Evolutionary conservation across 1,140 invertebrate species (phyloP).

Genomic region (Drosophila guanche): DNA sequence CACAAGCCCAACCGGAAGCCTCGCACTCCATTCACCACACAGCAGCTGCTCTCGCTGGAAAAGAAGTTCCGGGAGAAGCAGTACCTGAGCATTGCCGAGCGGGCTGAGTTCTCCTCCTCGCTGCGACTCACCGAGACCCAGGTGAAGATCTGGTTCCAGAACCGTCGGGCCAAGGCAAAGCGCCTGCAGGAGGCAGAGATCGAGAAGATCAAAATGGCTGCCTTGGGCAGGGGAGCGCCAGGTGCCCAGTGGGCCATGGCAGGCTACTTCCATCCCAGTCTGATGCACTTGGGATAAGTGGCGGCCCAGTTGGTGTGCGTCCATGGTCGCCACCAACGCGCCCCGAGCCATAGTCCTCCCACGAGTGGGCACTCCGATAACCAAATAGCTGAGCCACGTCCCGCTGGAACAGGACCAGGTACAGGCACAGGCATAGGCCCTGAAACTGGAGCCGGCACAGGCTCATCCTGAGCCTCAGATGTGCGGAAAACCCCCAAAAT

Average conservation of each 20-base stretch:
- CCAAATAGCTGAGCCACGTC: slow-evolving; percentile 55
- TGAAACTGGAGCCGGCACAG: slow-evolving; percentile 26
- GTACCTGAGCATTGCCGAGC: slow-evolving; percentile 97
- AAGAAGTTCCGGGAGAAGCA: slow-evolving; percentile 98
- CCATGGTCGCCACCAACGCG: slow-evolving; percentile 27
- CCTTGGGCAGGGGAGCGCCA: slow-evolving; percentile 84
- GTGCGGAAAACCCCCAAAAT: slow-evolving; percentile 65
- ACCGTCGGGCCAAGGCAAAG: slow-evolving; percentile 96
- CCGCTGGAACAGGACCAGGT: slow-evolving; percentile 4
- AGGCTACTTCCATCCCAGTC: slow-evolving; percentile 82
- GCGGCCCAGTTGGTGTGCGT: slow-evolving; percentile 68
- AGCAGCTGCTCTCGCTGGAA: slow-evolving; percentile 96
- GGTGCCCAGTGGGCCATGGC: slow-evolving; percentile 83
- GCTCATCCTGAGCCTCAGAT: neutral
- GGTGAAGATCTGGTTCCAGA: slow-evolving; percentile 99
- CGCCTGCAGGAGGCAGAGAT: slow-evolving; percentile 97
- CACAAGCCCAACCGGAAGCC: slow-evolving; percentile 97
- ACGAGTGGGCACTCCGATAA: slow-evolving; percentile 59
- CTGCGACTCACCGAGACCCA: slow-evolving; percentile 97
- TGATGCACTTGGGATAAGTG: slow-evolving; percentile 83
- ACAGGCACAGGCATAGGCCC: slow-evolving; percentile 20
- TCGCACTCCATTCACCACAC: slow-evolving; percentile 97
- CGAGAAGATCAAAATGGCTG: slow-evolving; percentile 93
- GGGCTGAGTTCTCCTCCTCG: slow-evolving; percentile 97
- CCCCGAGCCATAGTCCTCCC: slow-evolving; percentile 24